These are phyloP conservation scores for Aphis gossypii DNA, from an alignment of 1,140 invertebrate genomes.

Conservation along the genomic window DNA sequence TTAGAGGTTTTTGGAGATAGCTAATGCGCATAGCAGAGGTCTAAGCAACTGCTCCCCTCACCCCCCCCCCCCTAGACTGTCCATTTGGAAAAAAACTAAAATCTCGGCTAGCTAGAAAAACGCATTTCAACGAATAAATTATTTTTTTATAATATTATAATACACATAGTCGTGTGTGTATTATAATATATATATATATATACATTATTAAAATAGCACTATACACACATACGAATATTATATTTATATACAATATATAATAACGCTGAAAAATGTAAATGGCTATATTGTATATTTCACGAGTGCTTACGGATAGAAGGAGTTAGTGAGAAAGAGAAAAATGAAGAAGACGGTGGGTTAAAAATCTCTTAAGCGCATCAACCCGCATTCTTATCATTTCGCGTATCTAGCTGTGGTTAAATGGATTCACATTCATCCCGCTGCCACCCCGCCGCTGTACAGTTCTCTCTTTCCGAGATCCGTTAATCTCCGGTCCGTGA, in stretches of 20 bases:
- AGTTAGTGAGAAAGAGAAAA: conserved; percentile 31
- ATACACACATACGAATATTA: neutral
- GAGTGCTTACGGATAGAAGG: neutral
- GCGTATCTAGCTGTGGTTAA: conserved; percentile 45
- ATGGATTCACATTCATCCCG: conserved; percentile 51
- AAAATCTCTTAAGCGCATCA: conserved; percentile 55
- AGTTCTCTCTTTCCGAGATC: conserved; percentile 34
- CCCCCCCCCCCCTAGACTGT: neutral
- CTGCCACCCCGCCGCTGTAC: neutral
- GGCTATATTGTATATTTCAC: neutral
- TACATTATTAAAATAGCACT: neutral
- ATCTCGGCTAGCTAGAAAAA: neutral
- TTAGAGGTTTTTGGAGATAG: neutral
- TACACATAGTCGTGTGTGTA: neutral
- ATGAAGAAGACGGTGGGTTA: conserved; percentile 12
- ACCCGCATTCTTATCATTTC: conserved; percentile 49
- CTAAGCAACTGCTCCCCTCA: neutral
- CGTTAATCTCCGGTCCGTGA: conserved; percentile 46
- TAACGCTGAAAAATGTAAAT: neutral
- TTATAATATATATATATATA: neutral
- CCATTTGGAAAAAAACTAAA: neutral
- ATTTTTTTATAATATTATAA: neutral
- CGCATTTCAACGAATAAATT: neutral
- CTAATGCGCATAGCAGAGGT: neutral
- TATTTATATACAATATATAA: neutral